phyloP scores from a whole-genome alignment of 1,140 invertebrate genomes.

The Sycobia sp. region DNA sequence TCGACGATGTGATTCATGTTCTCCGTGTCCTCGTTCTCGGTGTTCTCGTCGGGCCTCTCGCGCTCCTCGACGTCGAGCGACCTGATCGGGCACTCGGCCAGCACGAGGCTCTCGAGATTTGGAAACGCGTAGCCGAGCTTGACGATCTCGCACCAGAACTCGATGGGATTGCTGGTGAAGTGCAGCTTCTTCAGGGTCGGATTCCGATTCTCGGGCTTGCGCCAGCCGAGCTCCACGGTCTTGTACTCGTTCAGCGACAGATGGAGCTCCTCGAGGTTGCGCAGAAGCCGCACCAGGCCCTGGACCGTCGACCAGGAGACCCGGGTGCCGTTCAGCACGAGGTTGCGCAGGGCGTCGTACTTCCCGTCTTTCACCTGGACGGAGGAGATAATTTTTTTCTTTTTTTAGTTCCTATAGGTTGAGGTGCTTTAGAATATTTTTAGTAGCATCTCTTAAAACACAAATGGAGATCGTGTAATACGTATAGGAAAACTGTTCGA shows the following conservation, averaged over 20 bases:
- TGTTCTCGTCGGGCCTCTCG: slow-evolving; percentile 33
- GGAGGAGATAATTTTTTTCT: neutral
- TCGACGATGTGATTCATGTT: slow-evolving; percentile 46
- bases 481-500: no score
- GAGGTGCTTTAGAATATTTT: no score
- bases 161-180: slow-evolving; percentile 83
- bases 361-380: slow-evolving; percentile 55
- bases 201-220: slow-evolving; percentile 62
- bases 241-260: slow-evolving; percentile 86
- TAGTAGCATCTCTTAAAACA: no score
- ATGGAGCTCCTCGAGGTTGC: slow-evolving; percentile 85
- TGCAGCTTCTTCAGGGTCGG: slow-evolving; percentile 75
- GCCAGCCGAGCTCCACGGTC: slow-evolving; percentile 68
- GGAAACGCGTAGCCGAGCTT: slow-evolving; percentile 86
- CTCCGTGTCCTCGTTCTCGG: slow-evolving; percentile 40
- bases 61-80: slow-evolving; percentile 63
- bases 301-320: slow-evolving; percentile 84
- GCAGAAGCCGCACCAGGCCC: slow-evolving; percentile 74
- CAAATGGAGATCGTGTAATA: no score
- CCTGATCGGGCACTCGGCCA: slow-evolving; percentile 83
- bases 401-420: neutral
- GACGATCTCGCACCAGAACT: slow-evolving; percentile 78
- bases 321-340: slow-evolving; percentile 86
- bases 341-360: slow-evolving; percentile 72
- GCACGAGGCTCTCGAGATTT: slow-evolving; percentile 78